Conservation (phyloP, 2,113 vertebrate genomes). For the Proterorhinus semilunaris region DNA sequence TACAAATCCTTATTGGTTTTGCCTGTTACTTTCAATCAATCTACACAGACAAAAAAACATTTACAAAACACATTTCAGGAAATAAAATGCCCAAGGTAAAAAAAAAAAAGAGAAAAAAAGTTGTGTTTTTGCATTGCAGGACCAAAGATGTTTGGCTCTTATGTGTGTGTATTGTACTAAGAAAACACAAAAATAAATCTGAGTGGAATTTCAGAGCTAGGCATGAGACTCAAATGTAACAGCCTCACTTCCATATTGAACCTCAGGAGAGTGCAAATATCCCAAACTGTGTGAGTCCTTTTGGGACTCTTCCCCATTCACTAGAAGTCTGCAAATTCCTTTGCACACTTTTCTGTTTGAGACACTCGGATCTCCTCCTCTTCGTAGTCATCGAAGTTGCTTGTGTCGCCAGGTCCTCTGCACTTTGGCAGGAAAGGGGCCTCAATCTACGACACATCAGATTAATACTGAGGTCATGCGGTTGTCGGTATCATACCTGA, state of each 20-base stretch:
- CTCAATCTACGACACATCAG: conserved; percentile 82
- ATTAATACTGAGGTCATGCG: not conserved
- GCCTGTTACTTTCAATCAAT: conserved; percentile 71
- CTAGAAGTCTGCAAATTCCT: conserved; percentile 98
- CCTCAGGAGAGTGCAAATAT: conserved; percentile 88
- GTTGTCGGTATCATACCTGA: no score
- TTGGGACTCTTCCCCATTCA: conserved; percentile 75
- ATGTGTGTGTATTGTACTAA: conserved; percentile 88
- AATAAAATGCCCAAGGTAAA: conserved; percentile 51
- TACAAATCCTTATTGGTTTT: conserved; percentile 72
- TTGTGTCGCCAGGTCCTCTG: conserved; percentile 98
- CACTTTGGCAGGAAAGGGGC: conserved; percentile 99
- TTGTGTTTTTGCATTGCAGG: conserved; percentile 82
- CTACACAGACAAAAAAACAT: conserved; percentile 64
- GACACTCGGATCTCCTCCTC: conserved; percentile 97
- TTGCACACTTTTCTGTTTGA: conserved; percentile 97
- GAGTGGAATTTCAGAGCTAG: conserved; percentile 91
- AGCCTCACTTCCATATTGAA: conserved; percentile 86
- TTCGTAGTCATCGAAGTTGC: conserved; percentile 99
- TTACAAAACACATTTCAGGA: conserved; percentile 60
- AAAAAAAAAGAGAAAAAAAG: conserved; percentile 76
- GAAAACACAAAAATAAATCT: conserved; percentile 87
- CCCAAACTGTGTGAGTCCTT: conserved; percentile 81
- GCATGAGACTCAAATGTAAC: conserved; percentile 84
- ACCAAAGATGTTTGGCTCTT: conserved; percentile 84